Conservation (phyloP, 1,140 invertebrate genomes). For the Drosophila kepulauana region DNA sequence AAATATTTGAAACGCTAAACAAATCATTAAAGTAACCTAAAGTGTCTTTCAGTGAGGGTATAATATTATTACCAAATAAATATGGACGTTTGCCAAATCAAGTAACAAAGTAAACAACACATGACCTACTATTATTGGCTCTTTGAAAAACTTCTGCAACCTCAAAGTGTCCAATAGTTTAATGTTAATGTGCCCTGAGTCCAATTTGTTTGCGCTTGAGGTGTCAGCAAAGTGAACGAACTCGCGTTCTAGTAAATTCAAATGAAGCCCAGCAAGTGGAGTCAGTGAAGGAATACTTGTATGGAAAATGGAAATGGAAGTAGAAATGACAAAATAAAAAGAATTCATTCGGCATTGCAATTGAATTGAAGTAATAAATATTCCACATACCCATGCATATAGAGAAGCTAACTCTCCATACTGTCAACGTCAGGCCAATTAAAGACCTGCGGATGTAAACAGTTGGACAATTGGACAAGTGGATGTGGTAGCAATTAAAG, state of each 20-base stretch:
- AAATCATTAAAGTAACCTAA: no score
- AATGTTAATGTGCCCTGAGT: conserved; percentile 33
- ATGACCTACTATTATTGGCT: conserved; percentile 52
- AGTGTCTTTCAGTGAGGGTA: background rate
- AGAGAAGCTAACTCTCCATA: conserved; percentile 4
- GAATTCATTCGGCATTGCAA: conserved; percentile 7
- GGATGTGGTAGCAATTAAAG: conserved; percentile 15
- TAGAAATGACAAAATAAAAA: conserved; percentile 19
- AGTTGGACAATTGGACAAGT: conserved; percentile 6
- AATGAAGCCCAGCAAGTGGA: conserved; percentile 44
- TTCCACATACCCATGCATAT: background rate
- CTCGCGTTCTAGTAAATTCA: conserved; percentile 45
- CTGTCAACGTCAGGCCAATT: conserved; percentile 16
- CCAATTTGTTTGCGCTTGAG: conserved; percentile 53
- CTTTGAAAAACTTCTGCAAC: conserved; percentile 52
- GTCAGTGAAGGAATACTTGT: conserved; percentile 2
- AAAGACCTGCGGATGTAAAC: conserved; percentile 39
- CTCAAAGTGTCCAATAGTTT: conserved; percentile 45
- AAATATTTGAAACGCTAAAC: no score
- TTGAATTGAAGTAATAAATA: conserved; percentile 21
- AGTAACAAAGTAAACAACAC: conserved; percentile 22
- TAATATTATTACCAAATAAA: background rate
- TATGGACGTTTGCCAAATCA: background rate
- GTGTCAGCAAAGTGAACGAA: conserved; percentile 44
- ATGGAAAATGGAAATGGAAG: conserved; percentile 5